These are phyloP conservation scores for Myotis brandtii DNA, from an alignment of 2,113 vertebrate genomes.

Conservation along the genomic window DNA sequence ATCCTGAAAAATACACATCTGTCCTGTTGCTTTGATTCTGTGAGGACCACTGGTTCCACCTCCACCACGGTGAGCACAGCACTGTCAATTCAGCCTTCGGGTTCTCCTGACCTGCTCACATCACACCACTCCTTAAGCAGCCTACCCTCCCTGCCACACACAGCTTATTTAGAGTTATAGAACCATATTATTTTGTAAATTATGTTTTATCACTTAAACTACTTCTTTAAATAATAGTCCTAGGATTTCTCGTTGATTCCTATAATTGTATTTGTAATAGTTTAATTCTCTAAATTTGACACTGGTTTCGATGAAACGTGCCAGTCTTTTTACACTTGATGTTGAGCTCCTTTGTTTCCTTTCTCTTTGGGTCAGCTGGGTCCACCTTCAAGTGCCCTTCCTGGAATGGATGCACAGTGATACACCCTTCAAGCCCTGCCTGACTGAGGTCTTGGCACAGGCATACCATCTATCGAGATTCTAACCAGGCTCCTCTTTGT, in stretches of 20 bases:
- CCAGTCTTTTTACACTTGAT: background rate
- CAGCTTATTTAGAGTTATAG: background rate
- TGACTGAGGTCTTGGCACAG: background rate
- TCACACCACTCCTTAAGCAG: background rate
- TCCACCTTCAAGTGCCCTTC: background rate
- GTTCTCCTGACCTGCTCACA: background rate
- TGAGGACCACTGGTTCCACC: background rate
- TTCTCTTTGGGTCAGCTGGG: background rate
- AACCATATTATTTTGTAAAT: background rate
- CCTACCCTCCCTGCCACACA: no score
- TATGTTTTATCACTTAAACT: background rate
- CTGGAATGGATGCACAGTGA: background rate
- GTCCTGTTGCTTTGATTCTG: background rate
- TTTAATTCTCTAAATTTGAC: background rate
- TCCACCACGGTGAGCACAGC: rapidly evolving
- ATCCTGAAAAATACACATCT: background rate
- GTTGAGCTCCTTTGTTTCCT: background rate
- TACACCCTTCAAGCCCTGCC: background rate
- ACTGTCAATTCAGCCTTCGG: rapidly evolving
- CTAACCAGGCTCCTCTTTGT: background rate
- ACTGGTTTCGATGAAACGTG: background rate
- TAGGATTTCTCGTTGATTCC: background rate
- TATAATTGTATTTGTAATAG: background rate
- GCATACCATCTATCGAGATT: background rate
- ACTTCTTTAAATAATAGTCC: background rate